Percentiles rank a stretch among this genome's conserved stretches.
Evolutionary conservation across 1,140 invertebrate species (phyloP).

Genomic region (Bombus vancouverensis): DNA sequence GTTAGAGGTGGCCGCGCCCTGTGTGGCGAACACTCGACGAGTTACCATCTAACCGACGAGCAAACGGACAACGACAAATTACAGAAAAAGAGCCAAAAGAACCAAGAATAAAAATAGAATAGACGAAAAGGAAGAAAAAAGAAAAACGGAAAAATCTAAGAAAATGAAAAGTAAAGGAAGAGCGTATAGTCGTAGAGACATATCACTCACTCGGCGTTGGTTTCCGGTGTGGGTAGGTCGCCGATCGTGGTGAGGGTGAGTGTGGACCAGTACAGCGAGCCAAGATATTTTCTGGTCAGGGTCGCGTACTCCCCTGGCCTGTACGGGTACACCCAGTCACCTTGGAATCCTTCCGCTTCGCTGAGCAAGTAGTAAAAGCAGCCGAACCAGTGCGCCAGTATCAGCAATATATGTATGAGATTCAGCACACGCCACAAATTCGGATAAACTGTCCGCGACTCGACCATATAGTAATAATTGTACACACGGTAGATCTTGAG

Average conservation of each 20-base stretch:
- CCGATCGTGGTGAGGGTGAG: slow-evolving; percentile 98
- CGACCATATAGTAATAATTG: slow-evolving; percentile 97
- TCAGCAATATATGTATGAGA: slow-evolving; percentile 96
- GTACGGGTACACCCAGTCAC: slow-evolving; percentile 96
- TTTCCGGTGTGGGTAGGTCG: slow-evolving; percentile 96
- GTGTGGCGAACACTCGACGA: background rate
- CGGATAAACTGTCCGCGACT: slow-evolving; percentile 96
- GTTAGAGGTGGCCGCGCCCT: slow-evolving; percentile 18
- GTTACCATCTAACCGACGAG: background rate
- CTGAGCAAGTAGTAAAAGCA: slow-evolving; percentile 98
- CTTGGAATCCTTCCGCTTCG: slow-evolving; percentile 94
- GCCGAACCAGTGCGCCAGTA: slow-evolving; percentile 98
- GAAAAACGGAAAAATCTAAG: background rate
- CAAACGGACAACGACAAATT: background rate
- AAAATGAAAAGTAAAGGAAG: slow-evolving; percentile 14
- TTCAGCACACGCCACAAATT: slow-evolving; percentile 98
- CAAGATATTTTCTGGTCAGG: slow-evolving; percentile 95
- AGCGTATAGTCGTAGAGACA: slow-evolving; percentile 44
- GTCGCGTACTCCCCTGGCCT: slow-evolving; percentile 92
- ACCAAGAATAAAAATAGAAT: background rate
- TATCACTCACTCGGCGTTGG: slow-evolving; percentile 96
- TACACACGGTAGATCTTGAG: slow-evolving; percentile 95
- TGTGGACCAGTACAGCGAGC: slow-evolving; percentile 98
- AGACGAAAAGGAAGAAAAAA: background rate
- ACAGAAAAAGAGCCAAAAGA: background rate